Base-by-base conservation (phyloP, 2,113 vertebrate genomes). In the Laticauda colubrina region DNA sequence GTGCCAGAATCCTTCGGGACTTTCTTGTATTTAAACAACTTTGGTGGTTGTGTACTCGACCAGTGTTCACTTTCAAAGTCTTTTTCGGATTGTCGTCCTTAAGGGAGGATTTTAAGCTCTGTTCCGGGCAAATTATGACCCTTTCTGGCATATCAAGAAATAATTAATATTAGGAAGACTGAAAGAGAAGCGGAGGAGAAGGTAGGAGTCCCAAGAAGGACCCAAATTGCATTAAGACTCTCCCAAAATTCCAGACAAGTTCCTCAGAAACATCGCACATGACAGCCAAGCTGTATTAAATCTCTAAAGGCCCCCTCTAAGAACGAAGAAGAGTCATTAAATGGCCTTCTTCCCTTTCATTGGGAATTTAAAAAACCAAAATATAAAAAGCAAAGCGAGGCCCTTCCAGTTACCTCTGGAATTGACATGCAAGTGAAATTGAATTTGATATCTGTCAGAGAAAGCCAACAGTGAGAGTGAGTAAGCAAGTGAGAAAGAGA, bases 1-100 rank as follows among this genome's bases (percentile, higher is more conserved):
- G 0, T 81, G 51, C 64, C 81, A 21, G 14, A 93, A 86, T 43
- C 95, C 91, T 91, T 26, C 18, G 94, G 69, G 95, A 51, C 64
- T 87, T 5, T 15, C 0, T 3, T 0, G 9, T 1, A 56, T 87
- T 94, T 56, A 14, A n/a, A 91, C n/a, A 34, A 26, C 54, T 23
- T 0, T 39, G 3, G 26, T 69, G 75, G 88, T 51, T 89, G 88
- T 34, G 64, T 34, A 69, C 20, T 39, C 92, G n/a, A 43, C 92
- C 75, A 0, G 0, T 57, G 59, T 64, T 57, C 92, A 43, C 85
- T 85, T 85, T 90, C 15, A 34, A 53, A 23, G 75, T 18, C 69
- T 91, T 93, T 96, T 88, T 64, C 55, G 14, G 88, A 5, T 20
- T 1, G 0, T 1, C 9, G 0, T 86, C 8, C 5, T 3, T 86